Percentiles rank a stretch among this genome's conserved stretches.
These are phyloP conservation scores for Aramus guarauna DNA, from an alignment of 2,113 vertebrate genomes.

Conservation along the genomic window DNA sequence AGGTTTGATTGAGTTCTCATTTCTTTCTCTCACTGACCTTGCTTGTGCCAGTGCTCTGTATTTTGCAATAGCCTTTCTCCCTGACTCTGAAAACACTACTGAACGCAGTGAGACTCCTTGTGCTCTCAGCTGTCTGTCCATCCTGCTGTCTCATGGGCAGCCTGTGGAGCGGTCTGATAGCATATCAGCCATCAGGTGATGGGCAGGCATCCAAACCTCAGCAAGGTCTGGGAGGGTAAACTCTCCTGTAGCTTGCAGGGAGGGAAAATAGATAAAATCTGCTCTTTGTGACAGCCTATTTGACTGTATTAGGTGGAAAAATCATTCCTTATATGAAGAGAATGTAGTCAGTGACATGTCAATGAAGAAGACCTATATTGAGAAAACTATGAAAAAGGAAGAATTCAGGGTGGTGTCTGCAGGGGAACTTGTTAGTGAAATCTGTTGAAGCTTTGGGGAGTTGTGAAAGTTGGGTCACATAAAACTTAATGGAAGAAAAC, in stretches of 20 bases:
- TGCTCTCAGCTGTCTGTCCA: not conserved
- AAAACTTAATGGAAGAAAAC: not conserved
- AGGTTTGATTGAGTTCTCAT: constrained; percentile 67
- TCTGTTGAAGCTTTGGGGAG: not conserved
- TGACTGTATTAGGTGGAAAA: not conserved
- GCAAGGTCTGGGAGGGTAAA: not conserved
- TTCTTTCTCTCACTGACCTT: not conserved
- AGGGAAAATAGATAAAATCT: not conserved
- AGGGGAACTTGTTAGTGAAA: not conserved
- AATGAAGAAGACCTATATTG: not conserved
- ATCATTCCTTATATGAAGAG: not conserved
- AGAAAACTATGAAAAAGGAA: not conserved
- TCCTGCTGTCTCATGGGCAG: not conserved
- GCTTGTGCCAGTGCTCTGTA: not conserved
- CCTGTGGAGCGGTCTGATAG: not conserved
- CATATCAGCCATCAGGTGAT: not conserved
- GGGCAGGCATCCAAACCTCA: not conserved
- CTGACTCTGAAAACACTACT: not conserved
- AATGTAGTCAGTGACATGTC: not conserved
- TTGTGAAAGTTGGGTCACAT: not conserved
- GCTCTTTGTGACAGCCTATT: not conserved
- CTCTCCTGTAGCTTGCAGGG: not conserved
- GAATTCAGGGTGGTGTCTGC: not conserved
- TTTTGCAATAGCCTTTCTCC: not conserved
- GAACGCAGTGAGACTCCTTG: not conserved